These are phyloP conservation scores for Drosophila jambulina DNA, from an alignment of 1,140 invertebrate genomes.

Conservation along the genomic window DNA sequence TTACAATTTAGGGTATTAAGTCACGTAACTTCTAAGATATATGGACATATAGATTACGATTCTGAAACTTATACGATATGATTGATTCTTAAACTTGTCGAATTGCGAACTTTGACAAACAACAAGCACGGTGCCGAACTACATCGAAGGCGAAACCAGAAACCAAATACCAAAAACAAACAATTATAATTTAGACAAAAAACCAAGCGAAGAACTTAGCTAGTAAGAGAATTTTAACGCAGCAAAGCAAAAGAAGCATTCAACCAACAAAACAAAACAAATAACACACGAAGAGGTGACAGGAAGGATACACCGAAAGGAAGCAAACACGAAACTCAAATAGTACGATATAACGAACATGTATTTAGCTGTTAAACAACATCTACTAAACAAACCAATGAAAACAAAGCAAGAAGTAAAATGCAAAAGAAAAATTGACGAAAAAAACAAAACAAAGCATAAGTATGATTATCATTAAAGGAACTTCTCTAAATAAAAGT, in stretches of 20 bases:
- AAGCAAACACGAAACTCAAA: conserved; percentile 58
- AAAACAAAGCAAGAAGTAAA: conserved; percentile 47
- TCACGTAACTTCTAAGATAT: conserved; percentile 74
- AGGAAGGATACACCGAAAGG: conserved; percentile 49
- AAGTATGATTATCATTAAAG: conserved; percentile 84
- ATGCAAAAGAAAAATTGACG: conserved; percentile 53
- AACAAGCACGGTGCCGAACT: conserved; percentile 64
- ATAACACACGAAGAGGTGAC: conserved; percentile 30
- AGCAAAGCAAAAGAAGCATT: conserved; percentile 55
- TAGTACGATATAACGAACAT: conserved; percentile 71
- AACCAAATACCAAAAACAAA: conserved; percentile 65
- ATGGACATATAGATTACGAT: conserved; percentile 78
- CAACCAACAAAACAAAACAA: conserved; percentile 11
- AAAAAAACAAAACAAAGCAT: conserved; percentile 48
- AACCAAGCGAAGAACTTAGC: conserved; percentile 48
- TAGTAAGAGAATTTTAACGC: conserved; percentile 80
- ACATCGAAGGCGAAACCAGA: conserved; percentile 67
- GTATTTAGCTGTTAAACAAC: conserved; percentile 78
- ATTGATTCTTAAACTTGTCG: conserved; percentile 84
- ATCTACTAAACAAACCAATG: conserved; percentile 53
- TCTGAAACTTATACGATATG: conserved; percentile 63
- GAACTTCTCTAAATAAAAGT: conserved; percentile 83
- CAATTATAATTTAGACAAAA: conserved; percentile 75
- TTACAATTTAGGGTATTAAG: conserved; percentile 80
- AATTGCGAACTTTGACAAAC: conserved; percentile 75